phyloP scores from a whole-genome alignment of 2,888 invertebrate genomes.

The Drosophila percnosoma region DNA sequence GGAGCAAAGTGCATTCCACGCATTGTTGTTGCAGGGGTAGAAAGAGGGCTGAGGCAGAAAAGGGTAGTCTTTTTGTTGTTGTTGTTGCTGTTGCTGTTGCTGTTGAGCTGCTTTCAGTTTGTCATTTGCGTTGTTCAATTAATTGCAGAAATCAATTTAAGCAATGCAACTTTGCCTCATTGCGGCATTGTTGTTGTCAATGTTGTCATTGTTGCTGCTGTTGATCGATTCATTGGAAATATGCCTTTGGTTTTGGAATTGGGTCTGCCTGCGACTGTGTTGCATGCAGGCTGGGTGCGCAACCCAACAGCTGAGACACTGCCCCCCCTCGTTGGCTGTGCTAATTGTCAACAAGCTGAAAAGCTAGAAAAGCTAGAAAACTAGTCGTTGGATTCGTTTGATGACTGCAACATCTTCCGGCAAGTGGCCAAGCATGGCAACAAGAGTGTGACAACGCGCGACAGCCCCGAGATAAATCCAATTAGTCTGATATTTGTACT shows the following conservation, averaged over 20 bases:
- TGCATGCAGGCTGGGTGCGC: slow-evolving; percentile 43
- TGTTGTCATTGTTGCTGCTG: slow-evolving; percentile 22
- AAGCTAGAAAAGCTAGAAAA: slow-evolving; percentile 34
- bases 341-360: slow-evolving; percentile 65
- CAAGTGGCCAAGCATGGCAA: slow-evolving; percentile 58
- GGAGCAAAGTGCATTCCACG: slow-evolving; percentile 71
- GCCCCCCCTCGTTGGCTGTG: slow-evolving; percentile 12
- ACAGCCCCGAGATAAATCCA: slow-evolving; percentile 84
- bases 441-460: slow-evolving; percentile 79
- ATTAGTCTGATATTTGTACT: slow-evolving; percentile 85
- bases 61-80: slow-evolving; percentile 16
- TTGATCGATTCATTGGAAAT: slow-evolving; percentile 75
- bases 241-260: slow-evolving; percentile 68
- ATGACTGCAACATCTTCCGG: slow-evolving; percentile 71
- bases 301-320: slow-evolving; percentile 9
- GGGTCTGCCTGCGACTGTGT: slow-evolving; percentile 38
- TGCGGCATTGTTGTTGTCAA: slow-evolving; percentile 57
- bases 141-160: slow-evolving; percentile 83
- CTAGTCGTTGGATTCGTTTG: slow-evolving; percentile 49
- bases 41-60: background rate
- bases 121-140: slow-evolving; percentile 80
- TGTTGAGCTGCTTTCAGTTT: slow-evolving; percentile 53
- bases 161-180: slow-evolving; percentile 79
- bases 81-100: slow-evolving; percentile 22
- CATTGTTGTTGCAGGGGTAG: slow-evolving; percentile 36